phyloP scores from a whole-genome alignment of 2,113 vertebrate species.

The Psilopsiagon aymara region DNA sequence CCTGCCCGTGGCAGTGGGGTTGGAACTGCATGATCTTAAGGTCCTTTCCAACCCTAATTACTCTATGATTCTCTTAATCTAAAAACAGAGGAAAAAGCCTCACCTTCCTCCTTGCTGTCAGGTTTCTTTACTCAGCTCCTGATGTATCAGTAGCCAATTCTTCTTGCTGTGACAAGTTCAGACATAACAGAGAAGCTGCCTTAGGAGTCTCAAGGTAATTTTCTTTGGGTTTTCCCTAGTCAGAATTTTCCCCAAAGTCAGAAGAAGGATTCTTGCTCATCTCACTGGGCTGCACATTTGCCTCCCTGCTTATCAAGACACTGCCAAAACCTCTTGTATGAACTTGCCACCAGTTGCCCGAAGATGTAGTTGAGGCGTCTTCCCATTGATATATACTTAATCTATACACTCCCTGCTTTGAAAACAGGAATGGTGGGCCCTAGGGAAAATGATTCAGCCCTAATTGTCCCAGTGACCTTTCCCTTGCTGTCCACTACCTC shows the following conservation, averaged over 20 bases:
- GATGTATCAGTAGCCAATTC: constrained; percentile 1
- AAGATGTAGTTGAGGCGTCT: background rate
- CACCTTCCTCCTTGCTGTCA: constrained; percentile 1
- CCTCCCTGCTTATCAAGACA: background rate
- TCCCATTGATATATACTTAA: background rate
- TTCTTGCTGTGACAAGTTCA: constrained; percentile 25
- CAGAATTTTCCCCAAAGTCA: background rate
- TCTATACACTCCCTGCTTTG: background rate
- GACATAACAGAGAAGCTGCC: constrained; percentile 14
- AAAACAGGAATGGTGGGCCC: background rate
- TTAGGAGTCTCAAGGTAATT: background rate
- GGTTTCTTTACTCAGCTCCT: constrained; percentile 1
- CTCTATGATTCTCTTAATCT: no score
- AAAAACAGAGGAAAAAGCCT: background rate
- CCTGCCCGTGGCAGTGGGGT: no score
- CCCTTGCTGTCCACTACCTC: background rate
- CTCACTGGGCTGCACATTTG: background rate
- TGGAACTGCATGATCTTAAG: no score
- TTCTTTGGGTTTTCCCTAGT: background rate
- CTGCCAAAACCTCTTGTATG: background rate
- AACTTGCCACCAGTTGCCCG: background rate
- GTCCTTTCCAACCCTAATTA: no score
- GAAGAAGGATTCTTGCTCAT: background rate
- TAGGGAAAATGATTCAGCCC: background rate
- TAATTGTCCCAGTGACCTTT: background rate